Percentiles rank a stretch among this genome's conserved stretches.
Evolutionary conservation across 1,140 invertebrate genomes (phyloP).

Genomic region (Battus philenor): DNA sequence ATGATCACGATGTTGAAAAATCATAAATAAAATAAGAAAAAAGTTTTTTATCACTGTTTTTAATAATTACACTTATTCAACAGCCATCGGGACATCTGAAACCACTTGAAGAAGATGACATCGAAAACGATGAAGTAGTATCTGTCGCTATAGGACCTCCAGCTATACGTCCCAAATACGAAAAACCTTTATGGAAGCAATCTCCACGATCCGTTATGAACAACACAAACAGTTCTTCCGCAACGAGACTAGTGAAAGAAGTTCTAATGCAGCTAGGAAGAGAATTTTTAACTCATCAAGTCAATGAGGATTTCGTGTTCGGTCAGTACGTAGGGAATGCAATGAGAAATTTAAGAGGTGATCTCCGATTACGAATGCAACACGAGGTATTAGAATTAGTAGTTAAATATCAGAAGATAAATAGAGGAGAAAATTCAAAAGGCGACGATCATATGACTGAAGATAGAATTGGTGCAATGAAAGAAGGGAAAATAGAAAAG

Average conservation of each 20-base stretch:
- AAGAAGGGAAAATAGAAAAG: conserved; percentile 3
- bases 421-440: conserved; percentile 24
- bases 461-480: conserved; percentile 3
- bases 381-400: conserved; percentile 58
- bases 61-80: background rate
- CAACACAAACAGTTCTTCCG: conserved; percentile 17
- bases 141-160: conserved; percentile 61
- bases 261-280: conserved; percentile 43
- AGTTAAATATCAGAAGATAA: conserved; percentile 50
- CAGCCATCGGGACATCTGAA: conserved; percentile 56
- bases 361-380: conserved; percentile 46
- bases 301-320: conserved; percentile 63
- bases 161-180: conserved; percentile 45
- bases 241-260: conserved; percentile 43
- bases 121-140: conserved; percentile 60
- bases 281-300: conserved; percentile 49
- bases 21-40: too few relatives aligned
- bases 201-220: conserved; percentile 20
- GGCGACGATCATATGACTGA: conserved; percentile 28
- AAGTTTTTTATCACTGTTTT: background rate
- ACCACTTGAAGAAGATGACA: conserved; percentile 56
- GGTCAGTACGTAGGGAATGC: conserved; percentile 57
- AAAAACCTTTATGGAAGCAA: conserved; percentile 36
- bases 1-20: too few relatives aligned
- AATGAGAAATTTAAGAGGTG: conserved; percentile 52